Percentiles rank a stretch among this genome's conserved stretches.
Conservation (phyloP, 2,797 vertebrate genomes). For the Enteromius anoplus region DNA sequence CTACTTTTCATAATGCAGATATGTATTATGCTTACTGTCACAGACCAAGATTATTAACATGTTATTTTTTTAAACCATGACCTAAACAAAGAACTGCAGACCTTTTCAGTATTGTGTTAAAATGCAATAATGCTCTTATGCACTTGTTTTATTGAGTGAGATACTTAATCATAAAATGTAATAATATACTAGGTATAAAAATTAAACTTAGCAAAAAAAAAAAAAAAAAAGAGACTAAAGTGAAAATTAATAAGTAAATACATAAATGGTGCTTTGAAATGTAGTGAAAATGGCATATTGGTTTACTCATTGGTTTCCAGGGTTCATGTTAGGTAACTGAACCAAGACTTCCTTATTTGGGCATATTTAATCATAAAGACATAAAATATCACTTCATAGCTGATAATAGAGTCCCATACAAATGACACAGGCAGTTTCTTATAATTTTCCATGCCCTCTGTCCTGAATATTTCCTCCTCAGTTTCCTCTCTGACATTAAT, state of each 20-base stretch:
- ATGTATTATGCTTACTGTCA: neutral
- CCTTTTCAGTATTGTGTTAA: neutral
- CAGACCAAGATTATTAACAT: neutral
- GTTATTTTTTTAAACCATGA: neutral
- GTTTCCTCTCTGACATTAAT: neutral
- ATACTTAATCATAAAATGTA: no score
- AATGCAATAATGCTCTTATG: neutral
- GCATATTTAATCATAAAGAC: neutral
- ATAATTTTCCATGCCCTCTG: neutral
- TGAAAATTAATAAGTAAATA: neutral
- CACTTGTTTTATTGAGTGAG: no score
- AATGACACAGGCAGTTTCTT: neutral
- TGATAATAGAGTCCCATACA: constrained; percentile 10
- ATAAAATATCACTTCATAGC: neutral
- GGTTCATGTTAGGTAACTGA: constrained; percentile 17
- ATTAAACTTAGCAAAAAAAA: no score
- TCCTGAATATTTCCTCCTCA: neutral
- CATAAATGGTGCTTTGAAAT: neutral
- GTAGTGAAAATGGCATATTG: neutral
- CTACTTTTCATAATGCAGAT: neutral
- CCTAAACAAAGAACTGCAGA: neutral
- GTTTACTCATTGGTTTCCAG: neutral
- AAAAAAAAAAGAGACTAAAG: neutral
- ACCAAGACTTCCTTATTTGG: neutral
- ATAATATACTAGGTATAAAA: no score